Conservation (phyloP, 2,888 invertebrate species). For the Geophilus truncorum region DNA sequence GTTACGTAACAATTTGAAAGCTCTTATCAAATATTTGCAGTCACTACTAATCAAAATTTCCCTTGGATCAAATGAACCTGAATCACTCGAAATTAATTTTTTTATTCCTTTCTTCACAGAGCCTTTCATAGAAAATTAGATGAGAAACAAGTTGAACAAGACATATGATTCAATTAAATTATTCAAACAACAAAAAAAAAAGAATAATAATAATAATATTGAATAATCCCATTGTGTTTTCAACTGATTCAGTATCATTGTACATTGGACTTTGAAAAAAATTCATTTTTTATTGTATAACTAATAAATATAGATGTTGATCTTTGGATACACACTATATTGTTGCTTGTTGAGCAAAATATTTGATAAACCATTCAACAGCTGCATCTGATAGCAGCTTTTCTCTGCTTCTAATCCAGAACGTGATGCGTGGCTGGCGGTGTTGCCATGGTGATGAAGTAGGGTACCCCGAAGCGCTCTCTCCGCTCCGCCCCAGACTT, state of each 20-base stretch:
- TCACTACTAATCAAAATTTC: no score
- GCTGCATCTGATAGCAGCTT: background rate
- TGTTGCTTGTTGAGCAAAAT: constrained; percentile 1
- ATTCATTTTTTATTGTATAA: background rate
- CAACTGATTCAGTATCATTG: no score
- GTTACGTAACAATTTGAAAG: background rate
- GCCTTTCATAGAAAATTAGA: background rate
- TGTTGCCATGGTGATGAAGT: constrained; percentile 8
- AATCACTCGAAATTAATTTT: no score
- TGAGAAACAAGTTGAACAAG: background rate
- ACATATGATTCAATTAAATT: background rate
- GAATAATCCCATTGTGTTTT: no score
- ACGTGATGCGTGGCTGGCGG: background rate
- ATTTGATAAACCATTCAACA: constrained; percentile 13
- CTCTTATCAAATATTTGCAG: no score
- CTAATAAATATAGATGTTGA: background rate
- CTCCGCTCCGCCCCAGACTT: background rate
- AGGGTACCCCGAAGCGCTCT: background rate
- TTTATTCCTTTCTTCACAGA: no score
- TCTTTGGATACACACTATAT: background rate
- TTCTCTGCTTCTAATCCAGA: background rate
- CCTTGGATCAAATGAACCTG: background rate
- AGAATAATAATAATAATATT: no score
- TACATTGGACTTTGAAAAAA: no score
- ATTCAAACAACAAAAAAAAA: no score